Evolutionary conservation across 2,797 vertebrate genomes (phyloP).

Genomic region (Ctenopoma multispine): DNA sequence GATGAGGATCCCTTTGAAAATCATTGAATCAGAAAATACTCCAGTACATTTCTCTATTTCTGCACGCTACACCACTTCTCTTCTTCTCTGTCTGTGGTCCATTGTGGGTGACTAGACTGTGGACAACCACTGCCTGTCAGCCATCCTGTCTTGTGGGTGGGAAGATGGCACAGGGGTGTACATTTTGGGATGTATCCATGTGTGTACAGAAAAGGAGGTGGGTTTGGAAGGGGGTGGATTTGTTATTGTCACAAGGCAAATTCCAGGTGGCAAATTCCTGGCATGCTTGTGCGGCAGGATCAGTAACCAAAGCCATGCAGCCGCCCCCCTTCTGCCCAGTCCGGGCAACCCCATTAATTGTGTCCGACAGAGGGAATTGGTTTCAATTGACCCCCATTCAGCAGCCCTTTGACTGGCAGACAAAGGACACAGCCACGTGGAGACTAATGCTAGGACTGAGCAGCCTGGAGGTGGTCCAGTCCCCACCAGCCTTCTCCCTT

Average conservation of each 20-base stretch:
- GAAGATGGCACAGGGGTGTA: slow-evolving; percentile 38
- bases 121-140: slow-evolving; percentile 52
- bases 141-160: slow-evolving; percentile 59
- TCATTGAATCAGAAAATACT: slow-evolving; percentile 66
- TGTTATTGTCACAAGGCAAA: slow-evolving; percentile 72
- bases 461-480: slow-evolving; percentile 80
- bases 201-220: slow-evolving; percentile 63
- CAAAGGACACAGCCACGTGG: slow-evolving; percentile 87
- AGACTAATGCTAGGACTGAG: slow-evolving; percentile 84
- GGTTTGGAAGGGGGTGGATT: slow-evolving; percentile 56
- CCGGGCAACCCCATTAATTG: slow-evolving; percentile 83
- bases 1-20: slow-evolving; percentile 44
- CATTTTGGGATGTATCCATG: slow-evolving; percentile 62
- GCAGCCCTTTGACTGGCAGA: slow-evolving; percentile 82
- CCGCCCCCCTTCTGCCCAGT: slow-evolving; percentile 61
- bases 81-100: slow-evolving; percentile 47
- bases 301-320: slow-evolving; percentile 79
- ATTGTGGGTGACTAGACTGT: slow-evolving; percentile 64
- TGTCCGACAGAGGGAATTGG: slow-evolving; percentile 85
- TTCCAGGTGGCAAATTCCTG: slow-evolving; percentile 80
- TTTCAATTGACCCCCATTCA: slow-evolving; percentile 89
- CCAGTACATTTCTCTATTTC: slow-evolving; percentile 58
- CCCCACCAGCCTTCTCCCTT: slow-evolving; percentile 58
- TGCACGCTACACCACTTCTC: slow-evolving; percentile 67
- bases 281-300: slow-evolving; percentile 80